A percentile compares a stretch with the other conserved stretches of the same genome.
Evolutionary conservation across 2,888 invertebrate genomes (phyloP).

Genomic region (Morinoia aosen): DNA sequence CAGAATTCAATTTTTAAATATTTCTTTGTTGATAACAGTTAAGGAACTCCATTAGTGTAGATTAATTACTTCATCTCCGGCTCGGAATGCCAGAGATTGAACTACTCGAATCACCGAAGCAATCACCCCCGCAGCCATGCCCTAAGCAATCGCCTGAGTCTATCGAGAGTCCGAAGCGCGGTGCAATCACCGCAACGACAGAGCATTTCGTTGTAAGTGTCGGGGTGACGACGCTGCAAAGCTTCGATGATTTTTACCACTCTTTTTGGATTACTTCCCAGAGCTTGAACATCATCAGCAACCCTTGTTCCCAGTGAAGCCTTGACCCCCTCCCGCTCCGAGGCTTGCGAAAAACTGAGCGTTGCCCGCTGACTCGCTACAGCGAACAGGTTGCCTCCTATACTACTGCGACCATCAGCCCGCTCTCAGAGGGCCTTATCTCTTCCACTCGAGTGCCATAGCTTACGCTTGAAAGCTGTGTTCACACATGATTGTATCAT

Average conservation of each 20-base stretch:
- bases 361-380: not conserved
- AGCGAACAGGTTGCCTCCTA: not conserved
- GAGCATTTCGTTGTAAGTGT: not conserved
- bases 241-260: not conserved
- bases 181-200: not conserved
- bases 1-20: too few species aligned
- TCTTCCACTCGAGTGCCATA: not conserved
- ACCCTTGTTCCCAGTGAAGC: constrained; percentile 22
- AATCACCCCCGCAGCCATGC: not conserved
- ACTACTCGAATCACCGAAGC: not conserved
- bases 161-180: not conserved
- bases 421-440: not conserved
- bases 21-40: not conserved
- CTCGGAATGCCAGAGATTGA: not conserved
- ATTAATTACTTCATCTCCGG: not conserved
- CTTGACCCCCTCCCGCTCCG: not conserved
- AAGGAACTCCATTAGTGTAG: not conserved
- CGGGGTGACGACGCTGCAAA: not conserved
- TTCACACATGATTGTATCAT: not conserved
- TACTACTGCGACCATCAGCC: not conserved
- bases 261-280: constrained; percentile 28
- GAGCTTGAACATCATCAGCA: constrained; percentile 15
- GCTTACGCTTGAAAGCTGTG: not conserved
- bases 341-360: constrained; percentile 20
- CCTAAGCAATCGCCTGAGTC: not conserved